These are phyloP conservation scores for Epinotia ramella DNA, from an alignment of 2,888 invertebrate genomes.

Conservation along the genomic window DNA sequence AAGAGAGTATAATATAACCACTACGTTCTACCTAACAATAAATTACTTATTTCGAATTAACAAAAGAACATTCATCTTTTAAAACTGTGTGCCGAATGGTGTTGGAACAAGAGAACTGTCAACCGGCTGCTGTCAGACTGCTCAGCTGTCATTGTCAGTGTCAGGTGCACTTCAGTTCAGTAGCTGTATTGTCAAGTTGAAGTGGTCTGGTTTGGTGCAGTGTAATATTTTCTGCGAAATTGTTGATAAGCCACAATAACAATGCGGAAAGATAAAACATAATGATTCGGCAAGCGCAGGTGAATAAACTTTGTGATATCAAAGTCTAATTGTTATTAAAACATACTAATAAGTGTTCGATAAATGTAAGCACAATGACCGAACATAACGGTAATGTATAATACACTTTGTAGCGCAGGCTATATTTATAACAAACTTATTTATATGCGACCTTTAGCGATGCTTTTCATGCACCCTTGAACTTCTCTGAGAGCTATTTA, in stretches of 20 bases:
- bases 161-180: conserved; percentile 6
- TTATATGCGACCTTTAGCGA: conserved; percentile 46
- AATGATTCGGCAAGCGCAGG: conserved; percentile 23
- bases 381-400: conserved; percentile 49
- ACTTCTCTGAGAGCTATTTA: conserved; percentile 23
- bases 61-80: background rate
- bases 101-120: background rate
- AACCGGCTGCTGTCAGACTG: background rate
- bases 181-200: conserved; percentile 13
- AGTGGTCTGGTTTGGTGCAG: conserved; percentile 5
- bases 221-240: conserved; percentile 33
- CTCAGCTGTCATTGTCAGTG: conserved; percentile 26
- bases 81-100: background rate
- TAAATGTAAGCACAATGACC: conserved; percentile 33
- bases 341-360: conserved; percentile 19
- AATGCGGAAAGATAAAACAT: conserved; percentile 28
- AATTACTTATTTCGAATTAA: too few species aligned
- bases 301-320: conserved; percentile 5
- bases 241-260: conserved; percentile 28
- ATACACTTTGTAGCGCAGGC: conserved; percentile 41
- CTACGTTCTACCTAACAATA: too few species aligned
- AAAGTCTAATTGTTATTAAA: background rate
- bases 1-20: too few species aligned
- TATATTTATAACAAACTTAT: conserved; percentile 47
- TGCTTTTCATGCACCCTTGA: conserved; percentile 33